Evolutionary conservation across 2,797 vertebrate species (phyloP).

Genomic region (Lutjanus argentimaculatus): DNA sequence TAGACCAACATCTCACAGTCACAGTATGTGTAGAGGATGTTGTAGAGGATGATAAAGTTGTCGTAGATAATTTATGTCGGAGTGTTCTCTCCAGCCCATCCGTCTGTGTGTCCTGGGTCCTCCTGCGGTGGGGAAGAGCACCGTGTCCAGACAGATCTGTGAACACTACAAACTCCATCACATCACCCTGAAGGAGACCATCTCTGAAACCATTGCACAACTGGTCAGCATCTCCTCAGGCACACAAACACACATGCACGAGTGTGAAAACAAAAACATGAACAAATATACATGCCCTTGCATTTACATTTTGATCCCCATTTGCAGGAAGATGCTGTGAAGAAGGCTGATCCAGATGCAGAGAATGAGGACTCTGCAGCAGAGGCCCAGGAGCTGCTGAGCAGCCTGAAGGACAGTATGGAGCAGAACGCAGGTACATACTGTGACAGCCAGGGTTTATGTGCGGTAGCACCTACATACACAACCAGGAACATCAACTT

Average conservation of each 20-base stretch:
- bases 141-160: constrained; percentile 86
- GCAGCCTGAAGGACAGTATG: constrained; percentile 87
- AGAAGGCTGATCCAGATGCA: constrained; percentile 51
- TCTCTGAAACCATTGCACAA: constrained; percentile 86
- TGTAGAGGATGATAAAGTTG: neutral
- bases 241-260: neutral
- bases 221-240: constrained; percentile 84
- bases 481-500: neutral
- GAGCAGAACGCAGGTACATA: constrained; percentile 87
- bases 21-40: neutral
- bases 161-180: constrained; percentile 91
- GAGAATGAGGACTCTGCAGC: constrained; percentile 71
- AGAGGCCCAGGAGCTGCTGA: constrained; percentile 86
- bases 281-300: neutral
- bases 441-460: neutral
- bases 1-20: neutral
- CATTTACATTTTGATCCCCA: neutral
- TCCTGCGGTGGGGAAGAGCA: constrained; percentile 92
- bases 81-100: constrained; percentile 83
- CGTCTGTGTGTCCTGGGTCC: constrained; percentile 92
- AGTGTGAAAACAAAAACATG: too few species aligned
- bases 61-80: neutral
- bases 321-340: constrained; percentile 55
- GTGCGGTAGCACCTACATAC: neutral
- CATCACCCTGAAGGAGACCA: constrained; percentile 85